Evolutionary conservation across 2,797 vertebrate species (phyloP).

Genomic region (Mastacembelus armatus): DNA sequence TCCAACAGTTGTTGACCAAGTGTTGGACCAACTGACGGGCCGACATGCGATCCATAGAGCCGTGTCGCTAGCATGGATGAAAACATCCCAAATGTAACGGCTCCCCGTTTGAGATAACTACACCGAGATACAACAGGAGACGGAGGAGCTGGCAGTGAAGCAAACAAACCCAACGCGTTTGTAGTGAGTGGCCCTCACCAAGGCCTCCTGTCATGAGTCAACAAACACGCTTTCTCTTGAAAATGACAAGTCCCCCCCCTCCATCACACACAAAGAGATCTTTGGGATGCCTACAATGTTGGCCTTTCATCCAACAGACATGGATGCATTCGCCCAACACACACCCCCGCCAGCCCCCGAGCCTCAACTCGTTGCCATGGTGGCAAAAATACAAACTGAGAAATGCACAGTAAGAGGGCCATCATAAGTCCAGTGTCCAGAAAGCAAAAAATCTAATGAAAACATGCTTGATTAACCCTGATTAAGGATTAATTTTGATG

Average conservation of each 20-base stretch:
- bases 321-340: conserved; percentile 60
- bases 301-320: conserved; percentile 76
- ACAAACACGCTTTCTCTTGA: conserved; percentile 77
- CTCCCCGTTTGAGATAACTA: conserved; percentile 34
- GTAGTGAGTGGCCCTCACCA: conserved; percentile 63
- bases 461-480: conserved; percentile 51
- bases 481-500: conserved; percentile 34
- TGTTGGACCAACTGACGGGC: too few relatives aligned
- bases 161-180: conserved; percentile 63
- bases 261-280: conserved; percentile 81
- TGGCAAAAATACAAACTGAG: conserved; percentile 74
- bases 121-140: conserved; percentile 38
- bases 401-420: conserved; percentile 55
- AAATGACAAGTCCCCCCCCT: conserved; percentile 78
- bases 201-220: conserved; percentile 74
- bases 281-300: conserved; percentile 80
- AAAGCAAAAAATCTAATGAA: conserved; percentile 55
- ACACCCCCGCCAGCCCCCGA: conserved; percentile 31
- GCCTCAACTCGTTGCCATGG: conserved; percentile 73
- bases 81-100: conserved; percentile 20
- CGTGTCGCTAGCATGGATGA: neutral
- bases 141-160: conserved; percentile 65
- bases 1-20: neutral
- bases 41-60: neutral
- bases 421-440: conserved; percentile 51